Evolutionary conservation across 2,888 invertebrate genomes (phyloP).

Genomic region (Drosophila diplacantha): DNA sequence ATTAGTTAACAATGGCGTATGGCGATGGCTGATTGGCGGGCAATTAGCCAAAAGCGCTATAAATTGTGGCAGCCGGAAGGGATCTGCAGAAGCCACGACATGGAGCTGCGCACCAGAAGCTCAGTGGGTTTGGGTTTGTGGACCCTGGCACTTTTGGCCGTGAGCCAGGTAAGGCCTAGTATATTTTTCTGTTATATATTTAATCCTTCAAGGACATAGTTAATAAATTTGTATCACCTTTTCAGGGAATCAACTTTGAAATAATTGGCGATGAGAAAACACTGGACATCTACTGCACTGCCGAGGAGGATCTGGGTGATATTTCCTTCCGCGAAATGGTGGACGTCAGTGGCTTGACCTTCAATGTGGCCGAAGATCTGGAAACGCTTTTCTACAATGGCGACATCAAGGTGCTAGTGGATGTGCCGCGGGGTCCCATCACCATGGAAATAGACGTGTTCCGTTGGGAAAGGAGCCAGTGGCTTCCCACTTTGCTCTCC

Average conservation of each 20-base stretch:
- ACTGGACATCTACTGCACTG: conserved; percentile 25
- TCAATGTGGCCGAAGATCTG: conserved; percentile 25
- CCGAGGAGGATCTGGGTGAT: conserved; percentile 33
- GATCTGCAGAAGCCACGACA: conserved; percentile 11
- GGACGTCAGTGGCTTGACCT: conserved; percentile 27
- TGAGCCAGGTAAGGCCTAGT: background rate
- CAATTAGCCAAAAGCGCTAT: conserved; percentile 17
- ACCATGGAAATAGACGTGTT: conserved; percentile 23
- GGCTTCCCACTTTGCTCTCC: conserved; percentile 35
- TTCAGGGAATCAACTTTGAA: conserved; percentile 38
- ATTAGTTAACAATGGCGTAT: conserved; percentile 25
- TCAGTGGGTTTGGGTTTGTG: background rate
- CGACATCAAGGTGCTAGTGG: conserved; percentile 27
- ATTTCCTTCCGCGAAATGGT: conserved; percentile 14
- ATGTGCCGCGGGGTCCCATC: conserved; percentile 24
- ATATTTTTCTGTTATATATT: background rate
- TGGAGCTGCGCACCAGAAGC: background rate
- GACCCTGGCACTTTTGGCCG: background rate
- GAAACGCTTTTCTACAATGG: conserved; percentile 40
- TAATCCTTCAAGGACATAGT: background rate
- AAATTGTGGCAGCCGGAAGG: conserved; percentile 11
- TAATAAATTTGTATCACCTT: too few species aligned
- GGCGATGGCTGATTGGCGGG: conserved; percentile 15
- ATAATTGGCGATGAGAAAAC: conserved; percentile 40
- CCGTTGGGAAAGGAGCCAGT: conserved; percentile 37